These are phyloP conservation scores for Apis dorsata DNA, from an alignment of 1,140 invertebrate species.

Conservation along the genomic window DNA sequence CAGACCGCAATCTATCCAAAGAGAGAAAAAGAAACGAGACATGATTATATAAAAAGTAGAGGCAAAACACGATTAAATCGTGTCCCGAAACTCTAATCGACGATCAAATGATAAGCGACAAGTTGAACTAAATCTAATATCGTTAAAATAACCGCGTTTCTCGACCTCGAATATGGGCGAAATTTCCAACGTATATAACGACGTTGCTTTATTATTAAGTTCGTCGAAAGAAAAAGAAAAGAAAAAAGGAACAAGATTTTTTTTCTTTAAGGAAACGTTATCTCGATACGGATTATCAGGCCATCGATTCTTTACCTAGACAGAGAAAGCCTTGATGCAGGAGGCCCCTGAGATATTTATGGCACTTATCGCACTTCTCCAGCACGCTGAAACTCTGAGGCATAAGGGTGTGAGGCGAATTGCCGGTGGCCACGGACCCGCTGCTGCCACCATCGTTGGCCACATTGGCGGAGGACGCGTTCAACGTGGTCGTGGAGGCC, in stretches of 20 bases:
- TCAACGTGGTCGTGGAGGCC: not conserved
- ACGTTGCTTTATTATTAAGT: not conserved
- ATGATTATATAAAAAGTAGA: not conserved
- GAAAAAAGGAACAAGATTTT: not conserved
- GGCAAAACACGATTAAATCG: not conserved
- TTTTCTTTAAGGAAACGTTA: not conserved
- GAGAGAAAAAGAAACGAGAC: slow-evolving; percentile 11
- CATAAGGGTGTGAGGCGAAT: slow-evolving; percentile 79
- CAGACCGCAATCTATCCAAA: slow-evolving; percentile 84
- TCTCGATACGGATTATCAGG: not conserved
- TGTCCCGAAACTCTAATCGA: not conserved
- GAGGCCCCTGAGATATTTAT: slow-evolving; percentile 86
- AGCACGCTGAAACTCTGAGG: slow-evolving; percentile 86
- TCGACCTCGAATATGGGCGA: too few relatives aligned
- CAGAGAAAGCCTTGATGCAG: slow-evolving; percentile 88
- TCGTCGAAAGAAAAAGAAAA: not conserved
- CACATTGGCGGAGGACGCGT: slow-evolving; percentile 39
- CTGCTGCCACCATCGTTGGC: slow-evolving; percentile 55
- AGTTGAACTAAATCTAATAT: too few relatives aligned
- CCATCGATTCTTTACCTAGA: slow-evolving; percentile 81
- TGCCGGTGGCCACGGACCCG: slow-evolving; percentile 60
- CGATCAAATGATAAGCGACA: too few relatives aligned
- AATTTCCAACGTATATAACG: not conserved
- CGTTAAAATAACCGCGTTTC: too few relatives aligned
- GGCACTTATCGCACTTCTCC: slow-evolving; percentile 88